Evolutionary conservation across 2,888 invertebrate genomes (phyloP), one percentile per base, ranked within the genome.

Genomic region (Elaeidobius kamerunicus): DNA sequence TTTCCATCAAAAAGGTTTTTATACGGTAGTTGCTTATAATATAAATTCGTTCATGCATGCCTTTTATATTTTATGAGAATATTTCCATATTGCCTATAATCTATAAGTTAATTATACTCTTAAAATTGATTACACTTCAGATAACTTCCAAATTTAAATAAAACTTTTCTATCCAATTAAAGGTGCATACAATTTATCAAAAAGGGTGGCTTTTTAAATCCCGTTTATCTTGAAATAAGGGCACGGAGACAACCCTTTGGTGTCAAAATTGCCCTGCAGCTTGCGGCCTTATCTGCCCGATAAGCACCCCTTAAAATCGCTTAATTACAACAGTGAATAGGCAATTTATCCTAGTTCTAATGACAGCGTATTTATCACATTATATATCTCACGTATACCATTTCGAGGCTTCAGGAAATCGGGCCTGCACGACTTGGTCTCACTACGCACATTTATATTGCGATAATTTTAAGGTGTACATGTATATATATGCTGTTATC

Each of bases 311-410:
- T 55, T 46, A 55, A 50, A 52, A 64, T 63, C 61, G 63, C 61
- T 62, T 62, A 62, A 64, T 65, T 63, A 63, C 60, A 49, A 44
- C 59, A 51, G 54, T 57, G 60, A 59, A 63, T 58, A 54, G 62
- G 60, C 62, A 61, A 63, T 62, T 61, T 61, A 63, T 64, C 62
- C 58, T 44, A 43, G 41, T 44, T 52, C 55, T 60, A 65, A 64
- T 61, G 63, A 65, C 64, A 63, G 59, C 59, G 60, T 62, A 64
- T 65, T 66, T 64, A 66, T 66, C 65, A 64, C 58, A 44, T 50
- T 47, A 48, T 59, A 58, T 62, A 62, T 60, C 61, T 60, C 56
- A 52, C 50, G 59, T 59, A 23, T 41, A 41, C 12, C 23, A 23
- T 23, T 19, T 41, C n/a, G 27, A 23, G 19, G 41, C 18, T 18